Base-by-base conservation (phyloP, 2,888 invertebrate species). In the Mycalesis mineus region DNA sequence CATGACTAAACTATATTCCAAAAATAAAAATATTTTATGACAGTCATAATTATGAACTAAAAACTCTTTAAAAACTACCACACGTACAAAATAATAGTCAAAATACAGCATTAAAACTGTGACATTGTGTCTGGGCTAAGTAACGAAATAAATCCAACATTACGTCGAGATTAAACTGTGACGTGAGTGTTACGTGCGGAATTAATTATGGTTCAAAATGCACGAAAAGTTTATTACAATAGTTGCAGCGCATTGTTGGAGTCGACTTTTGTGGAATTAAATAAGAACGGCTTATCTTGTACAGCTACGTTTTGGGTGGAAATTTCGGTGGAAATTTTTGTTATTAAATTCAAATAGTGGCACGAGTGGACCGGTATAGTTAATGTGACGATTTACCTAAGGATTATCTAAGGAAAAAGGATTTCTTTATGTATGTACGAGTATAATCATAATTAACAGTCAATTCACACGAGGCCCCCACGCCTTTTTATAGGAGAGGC, bases 61-160 rank as follows among this genome's bases (percentile, higher is more conserved):
- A 5, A 22, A 2, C 2, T 22, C 2, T 22, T 22, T 4, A 22
- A 22, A 22, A 22, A 22, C 22, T 22, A 22, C 3, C 22, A 22
- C 22, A 22, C 22, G 22, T 22, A 22, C 22, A 45, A 45, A 45
- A 39, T 50, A 39, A 50, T 14, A 50, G 28, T 28, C 28, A 29
- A 28, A 50, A 50, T 50, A 22, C 28, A 50, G 28, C 31, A 13
- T 29, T 39, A 31, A 51, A 29, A 11, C 40, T 11, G 13, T 51
- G 51, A 40, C 51, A 51, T 40, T 51, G 8, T 51, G 51, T 41
- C 51, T 11, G 51, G 11, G 40, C 31, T 40, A 41, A 51, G 48
- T 42, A 49, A 55, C 55, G 51, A 51, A 51, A 51, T 51, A 55
- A 55, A 55, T 51, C 29, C 51, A 28, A 40, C 40, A 51, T 51